These are phyloP conservation scores for Zaprionus camerounensis DNA, from an alignment of 1,140 invertebrate species.

Conservation along the genomic window DNA sequence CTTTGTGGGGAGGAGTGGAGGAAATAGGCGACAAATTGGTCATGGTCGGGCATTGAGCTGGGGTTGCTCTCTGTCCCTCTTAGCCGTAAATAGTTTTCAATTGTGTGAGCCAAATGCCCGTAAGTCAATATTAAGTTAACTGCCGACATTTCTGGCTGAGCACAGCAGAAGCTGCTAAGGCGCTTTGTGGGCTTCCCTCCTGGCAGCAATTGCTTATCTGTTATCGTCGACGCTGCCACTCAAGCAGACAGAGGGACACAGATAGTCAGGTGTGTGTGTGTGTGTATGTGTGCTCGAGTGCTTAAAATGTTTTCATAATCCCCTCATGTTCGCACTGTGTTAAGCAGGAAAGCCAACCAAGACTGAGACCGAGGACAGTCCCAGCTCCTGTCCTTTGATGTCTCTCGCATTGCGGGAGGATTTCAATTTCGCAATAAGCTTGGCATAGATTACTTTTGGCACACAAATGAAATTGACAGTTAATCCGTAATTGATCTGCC, in stretches of 20 bases:
- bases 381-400: slow-evolving; percentile 14
- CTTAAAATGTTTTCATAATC: slow-evolving; percentile 73
- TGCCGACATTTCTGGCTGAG: slow-evolving; percentile 32
- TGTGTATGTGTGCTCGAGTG: slow-evolving; percentile 40
- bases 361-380: slow-evolving; percentile 10
- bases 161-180: slow-evolving; percentile 34
- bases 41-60: slow-evolving; percentile 35
- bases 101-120: slow-evolving; percentile 57
- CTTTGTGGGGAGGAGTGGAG: not conserved
- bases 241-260: slow-evolving; percentile 31
- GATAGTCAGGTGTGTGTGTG: slow-evolving; percentile 4
- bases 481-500: slow-evolving; percentile 80
- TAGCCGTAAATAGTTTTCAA: slow-evolving; percentile 72
- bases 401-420: slow-evolving; percentile 12
- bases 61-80: not conserved
- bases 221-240: slow-evolving; percentile 59
- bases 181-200: slow-evolving; percentile 43
- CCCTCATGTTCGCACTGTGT: slow-evolving; percentile 59
- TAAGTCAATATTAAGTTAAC: slow-evolving; percentile 77
- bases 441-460: slow-evolving; percentile 61
- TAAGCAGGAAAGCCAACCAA: not conserved
- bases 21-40: slow-evolving; percentile 29
- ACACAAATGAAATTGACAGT: slow-evolving; percentile 75
- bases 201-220: slow-evolving; percentile 66
- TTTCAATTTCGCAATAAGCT: slow-evolving; percentile 57